Base-by-base conservation (phyloP, 2,797 vertebrate species). In the Malurus splendens region DNA sequence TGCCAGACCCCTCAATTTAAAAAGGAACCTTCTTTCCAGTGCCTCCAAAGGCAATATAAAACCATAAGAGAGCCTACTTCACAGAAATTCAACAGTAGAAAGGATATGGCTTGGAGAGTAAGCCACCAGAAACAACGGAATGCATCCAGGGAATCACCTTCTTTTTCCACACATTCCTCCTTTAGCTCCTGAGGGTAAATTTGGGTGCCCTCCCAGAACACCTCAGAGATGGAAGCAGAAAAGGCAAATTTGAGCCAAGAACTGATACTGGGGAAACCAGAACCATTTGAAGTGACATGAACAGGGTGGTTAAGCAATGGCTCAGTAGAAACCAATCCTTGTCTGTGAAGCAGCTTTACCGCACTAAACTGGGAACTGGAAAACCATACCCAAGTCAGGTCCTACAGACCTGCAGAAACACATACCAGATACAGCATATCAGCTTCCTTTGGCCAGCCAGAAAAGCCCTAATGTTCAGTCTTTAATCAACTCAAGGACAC, bases 271-370 rank as follows among this genome's bases (percentile, higher is more conserved):
- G 16, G 47, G 55, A 61, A 87, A 72, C 6, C 23, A 19, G 44
- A 65, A 16, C 23, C 0, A 0, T 44, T 42, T 0, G 0, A 32
- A n/a, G 61, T 56, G 22, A 6, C 20, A 39, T 1, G 5, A 80
- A 45, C 16, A 45, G 56, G 28, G 24, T 36, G 42, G 48, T n/a
- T 27, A 44, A 44, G 30, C 28, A 82, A 20, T 2, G 8, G 23
- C 19, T 85, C 28, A 8, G 27, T 18, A 71, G 24, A 65, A 44
- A 78, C 38, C 41, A 47, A 54, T 27, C 62, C 14, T 30, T 6
- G 41, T 28, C 18, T 3, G 0, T 44, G 36, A 83, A 72, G 55
- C 1, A 66, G 64, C 62, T 82, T 52, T 56, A 66, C 76, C 33
- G 27, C 57, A 42, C 9, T 66, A 52, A 72, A 25, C 4, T 75